Base-by-base conservation (phyloP, 2,113 vertebrate species). In the Notarius lentiginosus region DNA sequence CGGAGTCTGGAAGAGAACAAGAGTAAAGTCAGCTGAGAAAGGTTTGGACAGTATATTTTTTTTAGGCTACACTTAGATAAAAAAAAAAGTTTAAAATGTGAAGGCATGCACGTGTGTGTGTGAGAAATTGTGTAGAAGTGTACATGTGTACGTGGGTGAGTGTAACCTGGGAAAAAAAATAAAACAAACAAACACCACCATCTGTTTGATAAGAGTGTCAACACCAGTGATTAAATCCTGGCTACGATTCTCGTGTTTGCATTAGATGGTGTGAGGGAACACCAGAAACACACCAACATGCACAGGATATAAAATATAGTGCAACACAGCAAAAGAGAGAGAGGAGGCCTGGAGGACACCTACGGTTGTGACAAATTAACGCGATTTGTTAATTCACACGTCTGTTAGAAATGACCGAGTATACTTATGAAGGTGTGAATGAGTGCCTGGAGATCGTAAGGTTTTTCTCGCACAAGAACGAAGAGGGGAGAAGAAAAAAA, bases 1-100 rank as follows among this genome's bases (percentile, higher is more conserved):
- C 96, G 0, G 95, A 55, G 0, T 99, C 98, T 99, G 89, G 85
- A 83, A n/a, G n/a, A 22, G 79, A 58, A 53, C 80, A 49, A 83
- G 20, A 47, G 22, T 14, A 68, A 68, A 20, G 15, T 18, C 30
- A 15, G 27, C 5, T 15, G 17, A 14, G 0, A 15, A 68, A 70
- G 27, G 66, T 70, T 34, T 70, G 41, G 70, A 73, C 1, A 7
- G 30, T 34, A 8, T 41, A 8, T 41, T 47, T 73, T 73, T 49
- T 1, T 72, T 15, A 49, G 4, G 18, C 3, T 73, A 47, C 70
- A 72, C 15, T 47, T 2, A 47, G 65, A 11, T 30, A 10, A n/a
- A 34, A 34, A 34, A 34, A 34, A 41, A 41, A 41, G 73, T 24
- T 75, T 49, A 9, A 22, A 49, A 30, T 56, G 30, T 79, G n/a